Evolutionary conservation across 2,888 invertebrate species (phyloP).

Genomic region (Chrysolina americana): DNA sequence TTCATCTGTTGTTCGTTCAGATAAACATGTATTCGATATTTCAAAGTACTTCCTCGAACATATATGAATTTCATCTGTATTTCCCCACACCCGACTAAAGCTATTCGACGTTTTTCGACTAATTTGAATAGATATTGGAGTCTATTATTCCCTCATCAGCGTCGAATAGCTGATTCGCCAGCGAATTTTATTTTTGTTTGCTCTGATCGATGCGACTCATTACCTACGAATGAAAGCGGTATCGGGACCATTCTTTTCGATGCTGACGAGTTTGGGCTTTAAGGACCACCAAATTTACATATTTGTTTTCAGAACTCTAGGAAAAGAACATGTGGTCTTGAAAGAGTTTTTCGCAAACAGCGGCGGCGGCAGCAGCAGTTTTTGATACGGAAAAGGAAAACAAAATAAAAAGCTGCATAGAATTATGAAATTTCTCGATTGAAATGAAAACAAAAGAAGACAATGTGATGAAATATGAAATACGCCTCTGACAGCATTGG

Average conservation of each 20-base stretch:
- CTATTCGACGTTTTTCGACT: constrained; percentile 19
- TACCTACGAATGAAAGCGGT: constrained; percentile 39
- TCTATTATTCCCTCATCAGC: constrained; percentile 44
- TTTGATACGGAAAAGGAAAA: neutral
- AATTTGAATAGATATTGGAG: constrained; percentile 47
- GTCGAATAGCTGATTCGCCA: constrained; percentile 39
- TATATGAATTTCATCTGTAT: constrained; percentile 11
- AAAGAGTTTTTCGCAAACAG: constrained; percentile 4
- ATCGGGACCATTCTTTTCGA: constrained; percentile 29
- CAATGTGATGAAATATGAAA: too few species aligned
- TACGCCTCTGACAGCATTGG: too few species aligned
- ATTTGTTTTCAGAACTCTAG: constrained; percentile 18
- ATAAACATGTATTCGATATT: constrained; percentile 25
- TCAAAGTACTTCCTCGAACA: constrained; percentile 13
- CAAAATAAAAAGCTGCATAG: too few species aligned
- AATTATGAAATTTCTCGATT: too few species aligned
- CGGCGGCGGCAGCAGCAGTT: neutral
- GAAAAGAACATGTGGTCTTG: neutral
- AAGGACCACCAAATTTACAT: constrained; percentile 23
- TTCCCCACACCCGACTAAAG: neutral
- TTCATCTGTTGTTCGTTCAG: constrained; percentile 41
- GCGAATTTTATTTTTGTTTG: constrained; percentile 39
- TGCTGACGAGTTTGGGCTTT: constrained; percentile 21
- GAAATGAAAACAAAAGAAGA: too few species aligned
- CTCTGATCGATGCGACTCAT: constrained; percentile 39